phyloP scores from a whole-genome alignment of 2,888 invertebrate species.

The Phytoseiulus persimilis region DNA sequence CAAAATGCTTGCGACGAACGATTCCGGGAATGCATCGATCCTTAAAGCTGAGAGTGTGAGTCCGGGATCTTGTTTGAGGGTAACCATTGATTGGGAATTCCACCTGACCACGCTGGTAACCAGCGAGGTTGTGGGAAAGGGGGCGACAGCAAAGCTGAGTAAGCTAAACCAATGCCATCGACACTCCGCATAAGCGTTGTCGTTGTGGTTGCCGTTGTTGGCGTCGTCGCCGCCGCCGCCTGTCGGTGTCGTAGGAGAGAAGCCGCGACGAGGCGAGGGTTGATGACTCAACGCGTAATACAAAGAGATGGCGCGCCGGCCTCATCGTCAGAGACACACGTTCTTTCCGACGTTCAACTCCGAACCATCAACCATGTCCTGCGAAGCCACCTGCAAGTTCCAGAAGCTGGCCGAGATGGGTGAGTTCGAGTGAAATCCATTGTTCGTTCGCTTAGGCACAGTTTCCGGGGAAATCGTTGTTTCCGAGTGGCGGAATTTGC shows the following conservation, averaged over 20 bases:
- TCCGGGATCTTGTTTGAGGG: too few species aligned
- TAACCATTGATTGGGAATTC: too few species aligned
- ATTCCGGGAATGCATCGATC: too few species aligned
- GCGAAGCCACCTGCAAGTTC: not conserved
- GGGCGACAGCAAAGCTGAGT: not conserved
- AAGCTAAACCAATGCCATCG: not conserved
- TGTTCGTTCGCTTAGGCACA: not conserved
- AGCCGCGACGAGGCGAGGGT: not conserved
- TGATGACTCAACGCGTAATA: slow-evolving; percentile 5
- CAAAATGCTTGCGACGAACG: too few species aligned
- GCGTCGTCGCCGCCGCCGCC: not conserved
- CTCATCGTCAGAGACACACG: not conserved
- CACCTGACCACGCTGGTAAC: too few species aligned
- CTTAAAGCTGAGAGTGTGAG: too few species aligned
- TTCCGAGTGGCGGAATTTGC: not conserved
- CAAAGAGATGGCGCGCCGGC: slow-evolving; percentile 5
- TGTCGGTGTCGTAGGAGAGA: not conserved
- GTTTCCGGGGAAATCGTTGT: not conserved
- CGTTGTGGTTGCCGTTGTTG: not conserved
- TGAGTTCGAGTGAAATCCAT: not conserved
- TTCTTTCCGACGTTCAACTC: not conserved
- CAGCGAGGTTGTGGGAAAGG: too few species aligned
- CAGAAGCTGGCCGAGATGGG: not conserved
- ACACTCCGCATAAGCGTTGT: not conserved
- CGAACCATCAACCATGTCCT: not conserved